Base-by-base conservation (phyloP, 2,888 invertebrate genomes). In the Pseudococcus jackbeardsleyi region DNA sequence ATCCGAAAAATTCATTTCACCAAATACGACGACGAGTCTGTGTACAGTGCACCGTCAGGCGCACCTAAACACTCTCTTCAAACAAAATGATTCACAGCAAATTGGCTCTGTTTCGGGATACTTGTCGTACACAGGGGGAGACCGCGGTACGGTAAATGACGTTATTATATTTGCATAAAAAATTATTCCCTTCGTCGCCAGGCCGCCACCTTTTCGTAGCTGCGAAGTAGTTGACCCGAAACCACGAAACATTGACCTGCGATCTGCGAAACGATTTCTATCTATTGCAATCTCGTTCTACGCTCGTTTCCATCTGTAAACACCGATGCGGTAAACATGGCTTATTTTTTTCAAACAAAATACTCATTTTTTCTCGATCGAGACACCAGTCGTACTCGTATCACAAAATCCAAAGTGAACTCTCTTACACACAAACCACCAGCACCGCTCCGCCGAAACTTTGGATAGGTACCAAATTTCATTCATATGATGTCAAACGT, bases 181-280 rank as follows among this genome's bases (percentile, higher is more conserved):
- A 72, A 72, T 33, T 72, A 72, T 33, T 17, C 33, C 33, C 72
- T 72, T 33, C 33, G 26, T 22, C 64, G 26, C 26, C 26, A 33
- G 17, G 26, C 72, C 39, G 15, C 33, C 72, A 17, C 39, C 72
- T 39, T 72, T 72, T 72, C 17, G 33, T 64, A 64, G 33, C 33
- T 33, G 11, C 68, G 33, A 33, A 72, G 72, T 72, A 72, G 72
- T 72, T 72, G 72, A 72, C 72, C 72, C 72, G 33, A 72, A 72
- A 72, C 72, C 72, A 33, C 72, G 72, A 72, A 72, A 72, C 72
- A 72, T 72, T 72, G 72, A 72, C 72, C 72, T 72, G 72, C 39
- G 72, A 72, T 33, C 72, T 72, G 72, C 39, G 64, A 64, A 64
- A 64, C 64, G 72, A 72, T 72, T 72, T 72, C 72, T 72, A 72